Base-by-base conservation (phyloP, 1,140 invertebrate species). In the Ceratosolen fusciceps region DNA sequence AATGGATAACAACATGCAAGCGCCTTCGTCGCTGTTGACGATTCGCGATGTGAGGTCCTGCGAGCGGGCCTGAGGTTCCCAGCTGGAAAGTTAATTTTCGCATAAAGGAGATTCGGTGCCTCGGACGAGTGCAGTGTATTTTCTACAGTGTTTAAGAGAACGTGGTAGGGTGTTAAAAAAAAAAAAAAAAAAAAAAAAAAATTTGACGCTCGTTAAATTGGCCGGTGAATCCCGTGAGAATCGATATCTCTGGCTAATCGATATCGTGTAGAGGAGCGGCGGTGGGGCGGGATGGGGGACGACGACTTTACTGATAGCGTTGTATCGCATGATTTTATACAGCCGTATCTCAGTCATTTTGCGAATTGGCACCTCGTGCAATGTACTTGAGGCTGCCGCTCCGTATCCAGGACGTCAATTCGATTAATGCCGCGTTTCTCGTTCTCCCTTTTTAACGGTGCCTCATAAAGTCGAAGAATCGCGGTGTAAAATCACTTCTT, bases 401-500 rank as follows among this genome's bases (percentile, higher is more conserved):
- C 31, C 14, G 4, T 14, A 21, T 43, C 8, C 12, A 7, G 4
- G 24, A 2, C 60, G 7, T 7, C 26, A 31, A 10, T 0, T 68
- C 65, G n/a, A 76, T 54, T 52, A 67, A 76, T 31, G n/a, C 12
- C 29, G 12, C 31, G n/a, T 54, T 76, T 76, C n/a, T 67, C 74
- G 29, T 37, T 77, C 24, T 70, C 37, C 52, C n/a, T 21, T 47
- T 58, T 70, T 76, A 62, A 62, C 31, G 31, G 62, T 31, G 19
- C 14, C 52, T 77, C 75, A 37, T 77, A 77, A 77, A 77, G 31
- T 56, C 29, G 2, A n/a, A 56, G 52, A 77, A 77, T 77, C 75
- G 58, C 52, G 65, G 37, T 58, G 75, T 70, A 77, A 77, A 77
- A 77, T 77, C 75, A 43, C 75, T 77, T 77, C 49, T 58, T 47